Conservation (phyloP, 2,888 invertebrate species). For the Fragum whitleyi region DNA sequence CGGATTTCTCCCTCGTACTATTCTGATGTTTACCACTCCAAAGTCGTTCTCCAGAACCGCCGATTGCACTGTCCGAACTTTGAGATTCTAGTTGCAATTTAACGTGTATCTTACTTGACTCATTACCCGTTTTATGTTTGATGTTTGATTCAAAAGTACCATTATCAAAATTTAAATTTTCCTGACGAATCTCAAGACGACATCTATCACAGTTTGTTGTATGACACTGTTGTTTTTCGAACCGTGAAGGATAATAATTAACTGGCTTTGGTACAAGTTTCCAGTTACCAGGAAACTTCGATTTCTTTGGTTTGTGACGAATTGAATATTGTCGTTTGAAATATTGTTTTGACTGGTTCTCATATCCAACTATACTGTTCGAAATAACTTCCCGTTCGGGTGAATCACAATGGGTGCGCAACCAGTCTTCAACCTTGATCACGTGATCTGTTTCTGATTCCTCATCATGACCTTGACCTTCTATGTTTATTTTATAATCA, state of each 20-base stretch:
- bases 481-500: slow-evolving; percentile 17
- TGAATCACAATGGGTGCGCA: slow-evolving; percentile 37
- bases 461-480: slow-evolving; percentile 6
- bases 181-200: neutral
- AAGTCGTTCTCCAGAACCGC: slow-evolving; percentile 57
- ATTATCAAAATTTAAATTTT: neutral
- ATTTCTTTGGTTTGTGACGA: slow-evolving; percentile 22
- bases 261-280: slow-evolving; percentile 51
- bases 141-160: neutral
- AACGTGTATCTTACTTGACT: neutral
- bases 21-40: slow-evolving; percentile 43
- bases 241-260: slow-evolving; percentile 55
- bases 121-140: neutral
- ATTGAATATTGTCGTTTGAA: slow-evolving; percentile 42
- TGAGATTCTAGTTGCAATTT: slow-evolving; percentile 38
- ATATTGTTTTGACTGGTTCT: slow-evolving; percentile 21
- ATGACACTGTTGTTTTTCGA: slow-evolving; percentile 46
- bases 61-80: slow-evolving; percentile 66
- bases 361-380: neutral
- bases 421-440: slow-evolving; percentile 57
- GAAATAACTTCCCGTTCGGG: neutral
- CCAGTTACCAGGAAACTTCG: slow-evolving; percentile 61
- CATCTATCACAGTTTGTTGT: slow-evolving; percentile 58
- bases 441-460: slow-evolving; percentile 50
- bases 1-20: slow-evolving; percentile 21